Evolutionary conservation across 53 echinoderm and acorn worm genomes (phyloP).

Genomic region (Arbacia lixula): DNA sequence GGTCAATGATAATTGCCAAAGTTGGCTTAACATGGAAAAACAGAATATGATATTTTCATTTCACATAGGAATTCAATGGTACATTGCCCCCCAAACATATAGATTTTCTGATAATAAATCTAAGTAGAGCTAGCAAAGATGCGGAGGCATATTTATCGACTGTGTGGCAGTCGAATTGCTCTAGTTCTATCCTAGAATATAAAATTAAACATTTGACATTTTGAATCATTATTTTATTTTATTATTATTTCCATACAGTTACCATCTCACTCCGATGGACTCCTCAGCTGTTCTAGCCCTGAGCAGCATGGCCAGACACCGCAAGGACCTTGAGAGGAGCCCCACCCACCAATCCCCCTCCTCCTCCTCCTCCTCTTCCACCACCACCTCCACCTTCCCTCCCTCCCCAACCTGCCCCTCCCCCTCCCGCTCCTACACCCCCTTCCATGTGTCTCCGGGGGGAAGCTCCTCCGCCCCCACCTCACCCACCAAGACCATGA

Average conservation of each 20-base stretch:
- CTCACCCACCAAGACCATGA: conserved; percentile 28
- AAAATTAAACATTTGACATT: too few species aligned
- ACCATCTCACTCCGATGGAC: conserved; percentile 57
- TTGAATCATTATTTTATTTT: background rate
- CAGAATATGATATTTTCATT: too few species aligned
- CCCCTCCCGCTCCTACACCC: conserved; percentile 2
- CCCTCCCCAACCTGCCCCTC: conserved; percentile 1
- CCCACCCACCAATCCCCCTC: conserved; percentile 6
- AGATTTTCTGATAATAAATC: too few species aligned
- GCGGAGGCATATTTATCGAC: too few species aligned
- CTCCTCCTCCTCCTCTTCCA: background rate
- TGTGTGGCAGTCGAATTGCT: too few species aligned
- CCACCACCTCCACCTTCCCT: background rate
- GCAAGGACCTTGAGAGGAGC: conserved; percentile 41
- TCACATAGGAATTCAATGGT: too few species aligned
- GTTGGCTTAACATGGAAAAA: too few species aligned
- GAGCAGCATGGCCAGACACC: conserved; percentile 65
- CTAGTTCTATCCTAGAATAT: too few species aligned
- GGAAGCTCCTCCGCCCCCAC: conserved; percentile 34
- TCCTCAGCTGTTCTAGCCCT: conserved; percentile 66
- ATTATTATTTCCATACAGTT: background rate
- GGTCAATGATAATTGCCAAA: too few species aligned
- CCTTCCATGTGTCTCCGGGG: background rate
- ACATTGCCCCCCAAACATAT: too few species aligned
- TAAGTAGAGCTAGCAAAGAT: too few species aligned